Evolutionary conservation across 2,113 vertebrate species (phyloP), one percentile per base, ranked within the genome.

Genomic region (Hippopotamus amphibius): DNA sequence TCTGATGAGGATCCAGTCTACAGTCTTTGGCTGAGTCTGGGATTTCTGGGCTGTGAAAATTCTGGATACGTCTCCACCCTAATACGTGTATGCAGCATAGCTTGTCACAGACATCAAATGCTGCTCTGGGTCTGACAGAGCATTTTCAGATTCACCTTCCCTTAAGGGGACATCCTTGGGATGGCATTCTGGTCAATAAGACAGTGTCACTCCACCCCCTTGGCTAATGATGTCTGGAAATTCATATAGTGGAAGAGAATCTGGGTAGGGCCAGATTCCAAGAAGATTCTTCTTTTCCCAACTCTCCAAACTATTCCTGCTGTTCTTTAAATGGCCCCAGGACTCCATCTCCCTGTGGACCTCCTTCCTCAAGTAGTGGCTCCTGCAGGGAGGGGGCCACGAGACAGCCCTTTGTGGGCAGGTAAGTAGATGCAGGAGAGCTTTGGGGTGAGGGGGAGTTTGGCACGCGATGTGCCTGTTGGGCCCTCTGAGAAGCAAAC

Each of bases 381-480:
- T 55, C 53, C n/a, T 19, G 15, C 46, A 19, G 8, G 22, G 37
- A 19, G 46, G n/a, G 2, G 72, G 7, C 17, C 48, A 13, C 0
- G 1, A 12, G 7, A 13, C 3, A 15, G 22, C 21, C 1, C 33
- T 61, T 65, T 3, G 0, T 0, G 13, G 77, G 26, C 16, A 8
- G 66, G 72, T 1, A 28, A 13, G 3, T 1, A 14, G 50, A 14
- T 0, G 5, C 13, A 4, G 0, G 3, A 11, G 8, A 50, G 13
- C 10, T 26, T 14, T 21, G 19, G 1, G 33, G 1, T 3, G 26
- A 16, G 9, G 22, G 12, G n/a, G 22, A 3, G n/a, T 33, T 21
- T 4, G 19, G 33, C 0, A 0, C 19, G 46, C 1, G 11, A 0
- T 37, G 7, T 8, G 17, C 50, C 80, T 3, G 7, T 1, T 14